phyloP scores from a whole-genome alignment of 2,888 invertebrate genomes.

The Anthophora plumipes region DNA sequence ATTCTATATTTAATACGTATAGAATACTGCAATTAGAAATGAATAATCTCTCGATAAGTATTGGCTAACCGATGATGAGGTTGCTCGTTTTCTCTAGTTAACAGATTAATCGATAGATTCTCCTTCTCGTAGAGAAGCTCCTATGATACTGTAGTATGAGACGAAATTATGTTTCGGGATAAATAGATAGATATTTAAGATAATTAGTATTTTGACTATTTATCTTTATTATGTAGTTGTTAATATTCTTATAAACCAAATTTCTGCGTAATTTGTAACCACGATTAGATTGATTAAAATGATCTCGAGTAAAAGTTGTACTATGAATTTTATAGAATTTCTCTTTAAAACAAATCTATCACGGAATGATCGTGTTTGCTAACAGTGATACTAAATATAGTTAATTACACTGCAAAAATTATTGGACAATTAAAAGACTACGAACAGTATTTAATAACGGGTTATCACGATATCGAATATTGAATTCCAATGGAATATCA shows the following conservation, averaged over 20 bases:
- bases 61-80: too few species aligned
- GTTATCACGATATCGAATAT: conserved; percentile 25
- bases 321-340: background rate
- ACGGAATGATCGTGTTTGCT: background rate
- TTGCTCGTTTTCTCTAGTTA: too few species aligned
- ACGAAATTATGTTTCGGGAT: too few species aligned
- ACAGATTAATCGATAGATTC: too few species aligned
- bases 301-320: background rate
- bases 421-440: conserved; percentile 8
- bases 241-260: background rate
- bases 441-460: conserved; percentile 26
- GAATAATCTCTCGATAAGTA: too few species aligned
- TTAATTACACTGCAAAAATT: background rate
- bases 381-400: background rate
- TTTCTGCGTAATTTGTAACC: background rate
- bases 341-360: background rate
- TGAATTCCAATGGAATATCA: conserved; percentile 40
- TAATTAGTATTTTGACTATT: too few species aligned
- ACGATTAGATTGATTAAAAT: background rate
- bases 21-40: too few species aligned
- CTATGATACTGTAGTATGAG: too few species aligned
- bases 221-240: background rate
- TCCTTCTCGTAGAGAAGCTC: too few species aligned
- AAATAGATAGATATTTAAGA: too few species aligned
- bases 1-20: too few species aligned